Base-by-base conservation (phyloP, 2,113 vertebrate species). In the Siniperca chuatsi region DNA sequence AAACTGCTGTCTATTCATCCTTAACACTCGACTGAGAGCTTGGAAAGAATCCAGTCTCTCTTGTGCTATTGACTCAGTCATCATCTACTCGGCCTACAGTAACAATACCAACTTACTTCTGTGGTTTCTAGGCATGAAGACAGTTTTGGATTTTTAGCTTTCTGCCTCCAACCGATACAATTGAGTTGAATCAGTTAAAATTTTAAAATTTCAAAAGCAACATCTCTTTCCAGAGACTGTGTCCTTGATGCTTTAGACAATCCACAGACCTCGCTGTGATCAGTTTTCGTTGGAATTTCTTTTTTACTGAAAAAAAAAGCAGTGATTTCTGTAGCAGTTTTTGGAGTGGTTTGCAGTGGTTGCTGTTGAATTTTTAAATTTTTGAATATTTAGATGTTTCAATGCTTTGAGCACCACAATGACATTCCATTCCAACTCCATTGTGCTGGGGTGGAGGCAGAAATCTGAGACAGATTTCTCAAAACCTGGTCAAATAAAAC, bases 1-100 rank as follows among this genome's bases (percentile, higher is more conserved):
- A 72, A 68, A 35, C 74, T 11, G 54, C 57, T 16, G 23, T 60
- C 76, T 79, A 13, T 78, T 83, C 83, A 78, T 84, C 78, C 46
- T 35, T 35, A 74, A 66, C 68, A 65, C 42, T 78, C 3, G 35
- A 67, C 55, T 62, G 35, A 76, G 58, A 67, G 50, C 48, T 18
- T n/a, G 54, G 42, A 62, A 85, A 82, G 79, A 9, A 85, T 79
- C 70, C 54, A 25, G 72, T 61, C 73, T 73, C 73, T 80, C 42
- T 70, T 64, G 25, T 74, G 77, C 73, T 58, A 20, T 65, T 78
- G 52, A 71, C 68, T 84, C 29, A 46, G 35, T 73, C 15, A 8
- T 40, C 33, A 18, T 75, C 25, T 54, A 60, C 60, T 75, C 25
- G 0, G 33, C 61, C 58, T 4, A 54, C 68, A 57, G 11, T 8